phyloP scores from a whole-genome alignment of 2,113 vertebrate genomes.

The Halcyon malimbica region DNA sequence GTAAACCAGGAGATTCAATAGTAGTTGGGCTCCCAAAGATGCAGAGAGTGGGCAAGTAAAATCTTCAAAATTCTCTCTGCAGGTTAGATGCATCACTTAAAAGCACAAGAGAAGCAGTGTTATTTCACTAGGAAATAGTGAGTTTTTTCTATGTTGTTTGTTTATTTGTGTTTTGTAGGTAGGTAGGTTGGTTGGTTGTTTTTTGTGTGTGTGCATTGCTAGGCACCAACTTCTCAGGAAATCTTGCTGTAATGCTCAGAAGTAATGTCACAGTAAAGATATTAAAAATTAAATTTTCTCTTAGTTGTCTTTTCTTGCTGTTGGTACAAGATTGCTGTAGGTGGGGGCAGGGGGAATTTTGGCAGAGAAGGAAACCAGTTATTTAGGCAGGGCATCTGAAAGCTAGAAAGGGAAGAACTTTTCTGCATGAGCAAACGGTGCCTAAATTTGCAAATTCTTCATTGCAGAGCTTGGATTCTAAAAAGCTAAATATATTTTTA shows the following conservation, averaged over 20 bases:
- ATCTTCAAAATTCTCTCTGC: neutral
- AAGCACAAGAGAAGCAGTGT: neutral
- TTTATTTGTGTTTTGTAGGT: neutral
- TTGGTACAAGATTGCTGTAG: neutral
- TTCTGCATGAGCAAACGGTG: neutral
- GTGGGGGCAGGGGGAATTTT: neutral
- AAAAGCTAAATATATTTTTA: neutral
- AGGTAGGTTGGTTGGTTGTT: too few relatives aligned
- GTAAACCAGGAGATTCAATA: neutral
- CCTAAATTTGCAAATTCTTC: neutral
- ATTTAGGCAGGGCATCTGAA: neutral
- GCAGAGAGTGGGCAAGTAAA: neutral
- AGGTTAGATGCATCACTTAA: neutral
- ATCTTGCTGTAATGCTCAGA: neutral
- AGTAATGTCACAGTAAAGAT: neutral
- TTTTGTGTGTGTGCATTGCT: neutral
- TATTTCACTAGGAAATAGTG: neutral
- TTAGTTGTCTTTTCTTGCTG: neutral
- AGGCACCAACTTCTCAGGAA: neutral
- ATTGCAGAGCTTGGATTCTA: neutral
- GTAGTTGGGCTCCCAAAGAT: neutral
- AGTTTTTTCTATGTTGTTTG: neutral
- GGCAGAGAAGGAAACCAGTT: neutral
- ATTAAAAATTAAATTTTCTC: neutral
- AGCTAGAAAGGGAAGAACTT: neutral